Conservation (phyloP, 2,797 vertebrate species). For the Xenopus petersii region DNA sequence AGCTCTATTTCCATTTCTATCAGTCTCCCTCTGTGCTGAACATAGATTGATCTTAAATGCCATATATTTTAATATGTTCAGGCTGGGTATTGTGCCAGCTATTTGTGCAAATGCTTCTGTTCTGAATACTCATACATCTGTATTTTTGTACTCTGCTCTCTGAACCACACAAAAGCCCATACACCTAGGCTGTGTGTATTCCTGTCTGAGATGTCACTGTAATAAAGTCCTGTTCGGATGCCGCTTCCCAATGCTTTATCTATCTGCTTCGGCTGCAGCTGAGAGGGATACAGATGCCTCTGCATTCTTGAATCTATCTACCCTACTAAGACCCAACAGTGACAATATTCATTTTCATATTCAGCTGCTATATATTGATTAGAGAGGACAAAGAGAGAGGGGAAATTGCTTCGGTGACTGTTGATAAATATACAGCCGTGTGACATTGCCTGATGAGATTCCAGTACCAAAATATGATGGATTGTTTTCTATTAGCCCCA, state of each 20-base stretch:
- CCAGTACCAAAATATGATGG: conserved; percentile 50
- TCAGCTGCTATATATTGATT: conserved; percentile 45
- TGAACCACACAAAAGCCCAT: conserved; percentile 1
- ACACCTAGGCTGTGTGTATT: neutral
- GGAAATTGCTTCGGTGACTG: conserved; percentile 55
- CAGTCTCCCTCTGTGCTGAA: conserved; percentile 22
- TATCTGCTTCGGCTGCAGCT: conserved; percentile 2
- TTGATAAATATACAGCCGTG: conserved; percentile 51
- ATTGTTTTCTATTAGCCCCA: conserved; percentile 57
- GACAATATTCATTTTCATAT: conserved; percentile 39
- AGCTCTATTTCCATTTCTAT: conserved; percentile 39
- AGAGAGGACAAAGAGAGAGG: conserved; percentile 49
- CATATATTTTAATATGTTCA: conserved; percentile 11
- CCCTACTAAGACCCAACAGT: conserved; percentile 26
- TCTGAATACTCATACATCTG: neutral
- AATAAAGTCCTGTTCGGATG: conserved; percentile 14
- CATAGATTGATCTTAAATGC: conserved; percentile 35
- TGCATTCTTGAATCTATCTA: conserved; percentile 5
- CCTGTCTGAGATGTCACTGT: conserved; percentile 6
- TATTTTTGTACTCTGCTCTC: conserved; percentile 16
- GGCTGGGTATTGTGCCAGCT: neutral
- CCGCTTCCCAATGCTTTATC: conserved; percentile 2
- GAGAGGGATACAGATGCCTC: conserved; percentile 4
- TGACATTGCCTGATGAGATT: conserved; percentile 47
- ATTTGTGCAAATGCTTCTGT: conserved; percentile 5